Conservation (phyloP, 2,888 invertebrate genomes). For the Crossocerus cetratus region DNA sequence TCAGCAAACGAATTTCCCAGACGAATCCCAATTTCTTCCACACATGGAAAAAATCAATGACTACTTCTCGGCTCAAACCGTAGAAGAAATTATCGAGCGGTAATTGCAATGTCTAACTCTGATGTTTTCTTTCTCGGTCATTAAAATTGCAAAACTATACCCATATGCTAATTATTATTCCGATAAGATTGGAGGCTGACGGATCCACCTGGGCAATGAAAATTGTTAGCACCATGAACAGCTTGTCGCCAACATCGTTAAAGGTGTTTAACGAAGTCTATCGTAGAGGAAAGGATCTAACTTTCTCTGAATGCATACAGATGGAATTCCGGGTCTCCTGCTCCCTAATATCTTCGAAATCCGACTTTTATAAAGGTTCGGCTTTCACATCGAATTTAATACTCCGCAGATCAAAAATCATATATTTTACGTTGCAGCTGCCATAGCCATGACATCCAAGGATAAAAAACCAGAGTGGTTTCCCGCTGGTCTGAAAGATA, state of each 20-base stretch:
- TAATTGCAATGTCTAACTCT: constrained; percentile 21
- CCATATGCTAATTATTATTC: constrained; percentile 5
- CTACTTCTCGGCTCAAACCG: constrained; percentile 84
- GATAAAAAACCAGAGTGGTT: constrained; percentile 94
- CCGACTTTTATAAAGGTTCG: constrained; percentile 81
- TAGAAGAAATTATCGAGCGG: constrained; percentile 86
- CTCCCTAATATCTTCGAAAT: constrained; percentile 82
- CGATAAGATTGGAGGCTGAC: constrained; percentile 82
- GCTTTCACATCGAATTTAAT: neutral
- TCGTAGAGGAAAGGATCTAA: constrained; percentile 84
- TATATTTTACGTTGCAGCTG: neutral
- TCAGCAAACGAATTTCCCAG: constrained; percentile 60
- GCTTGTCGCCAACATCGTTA: constrained; percentile 93
- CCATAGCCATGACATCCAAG: constrained; percentile 78
- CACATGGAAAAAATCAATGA: constrained; percentile 86
- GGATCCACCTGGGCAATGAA: constrained; percentile 88
- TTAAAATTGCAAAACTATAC: neutral
- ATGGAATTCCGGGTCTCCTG: constrained; percentile 91
- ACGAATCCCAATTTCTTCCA: constrained; percentile 83
- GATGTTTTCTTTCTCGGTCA: neutral
- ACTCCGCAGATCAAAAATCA: no score
- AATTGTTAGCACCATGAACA: constrained; percentile 83
- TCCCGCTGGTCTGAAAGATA: constrained; percentile 86
- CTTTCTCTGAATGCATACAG: constrained; percentile 87
- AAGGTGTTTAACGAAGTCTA: constrained; percentile 90